Conservation (phyloP, 2,797 vertebrate species). For the Cossypha caffra region DNA sequence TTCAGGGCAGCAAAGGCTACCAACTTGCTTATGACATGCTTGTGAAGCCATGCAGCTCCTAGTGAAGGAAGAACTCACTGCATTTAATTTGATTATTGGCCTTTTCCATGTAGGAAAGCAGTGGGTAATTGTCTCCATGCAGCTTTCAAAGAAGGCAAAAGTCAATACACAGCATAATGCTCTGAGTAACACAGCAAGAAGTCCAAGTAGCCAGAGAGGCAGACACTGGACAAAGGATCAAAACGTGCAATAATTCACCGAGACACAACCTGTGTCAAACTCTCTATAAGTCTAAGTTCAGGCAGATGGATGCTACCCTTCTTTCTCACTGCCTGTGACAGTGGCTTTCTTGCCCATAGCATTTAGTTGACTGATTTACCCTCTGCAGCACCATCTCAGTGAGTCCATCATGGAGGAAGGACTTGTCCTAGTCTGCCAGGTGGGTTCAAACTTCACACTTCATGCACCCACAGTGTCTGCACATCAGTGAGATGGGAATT, state of each 20-base stretch:
- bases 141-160: conserved; percentile 13
- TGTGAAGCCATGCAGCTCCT: background rate
- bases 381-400: background rate
- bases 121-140: background rate
- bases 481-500: background rate
- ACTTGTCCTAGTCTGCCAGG: background rate
- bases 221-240: background rate
- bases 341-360: background rate
- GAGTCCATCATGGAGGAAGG: background rate
- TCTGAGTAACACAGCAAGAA: background rate
- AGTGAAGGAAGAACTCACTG: background rate
- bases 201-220: background rate
- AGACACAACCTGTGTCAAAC: background rate
- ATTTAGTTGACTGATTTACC: background rate
- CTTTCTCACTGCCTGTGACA: background rate
- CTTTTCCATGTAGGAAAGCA: background rate
- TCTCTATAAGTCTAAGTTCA: background rate
- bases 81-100: background rate
- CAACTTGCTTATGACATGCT: background rate
- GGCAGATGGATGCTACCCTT: background rate
- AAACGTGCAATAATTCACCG: background rate
- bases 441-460: background rate
- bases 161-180: background rate
- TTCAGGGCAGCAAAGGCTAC: background rate
- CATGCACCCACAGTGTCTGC: background rate